Percentiles rank a stretch among this genome's conserved stretches.
Evolutionary conservation across 2,797 vertebrate species (phyloP).

Genomic region (Syngnathus rostellatus): DNA sequence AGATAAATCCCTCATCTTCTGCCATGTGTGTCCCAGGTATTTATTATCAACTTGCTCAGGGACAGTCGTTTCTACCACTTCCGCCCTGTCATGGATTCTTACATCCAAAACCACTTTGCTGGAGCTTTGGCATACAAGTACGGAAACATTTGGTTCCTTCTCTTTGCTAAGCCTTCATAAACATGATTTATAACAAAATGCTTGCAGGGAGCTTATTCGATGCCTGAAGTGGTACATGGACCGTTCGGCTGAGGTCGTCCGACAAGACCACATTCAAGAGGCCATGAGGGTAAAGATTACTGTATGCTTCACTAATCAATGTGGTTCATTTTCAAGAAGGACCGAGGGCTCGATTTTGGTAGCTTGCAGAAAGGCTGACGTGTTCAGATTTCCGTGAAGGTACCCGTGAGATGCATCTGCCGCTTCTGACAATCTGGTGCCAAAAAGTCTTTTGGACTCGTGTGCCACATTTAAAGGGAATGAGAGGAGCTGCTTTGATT

Average conservation of each 20-base stretch:
- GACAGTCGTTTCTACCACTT: constrained; percentile 99
- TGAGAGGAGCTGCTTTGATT: too few species aligned
- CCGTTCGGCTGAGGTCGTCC: constrained; percentile 90
- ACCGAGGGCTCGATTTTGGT: not conserved
- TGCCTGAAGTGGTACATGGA: constrained; percentile 99
- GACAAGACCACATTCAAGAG: constrained; percentile 98
- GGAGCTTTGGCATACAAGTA: constrained; percentile 98
- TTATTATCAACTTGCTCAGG: constrained; percentile 96
- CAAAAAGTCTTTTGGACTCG: too few species aligned
- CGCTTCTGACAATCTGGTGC: too few species aligned
- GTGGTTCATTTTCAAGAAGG: constrained; percentile 1
- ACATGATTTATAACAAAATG: constrained; percentile 1
- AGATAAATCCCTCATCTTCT: not conserved
- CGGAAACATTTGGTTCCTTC: constrained; percentile 12
- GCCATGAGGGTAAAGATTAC: constrained; percentile 84
- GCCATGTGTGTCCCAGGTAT: constrained; percentile 74
- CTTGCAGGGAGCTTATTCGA: constrained; percentile 86
- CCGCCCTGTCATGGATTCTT: constrained; percentile 95
- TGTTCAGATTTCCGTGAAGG: too few species aligned
- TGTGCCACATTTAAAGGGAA: too few species aligned
- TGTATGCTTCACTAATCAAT: not conserved
- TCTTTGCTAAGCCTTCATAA: not conserved
- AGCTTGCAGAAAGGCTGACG: too few species aligned
- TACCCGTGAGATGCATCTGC: too few species aligned
- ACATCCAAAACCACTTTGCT: constrained; percentile 98